phyloP scores from a whole-genome alignment of 2,888 invertebrate genomes.

The Chrysina gloriosa region DNA sequence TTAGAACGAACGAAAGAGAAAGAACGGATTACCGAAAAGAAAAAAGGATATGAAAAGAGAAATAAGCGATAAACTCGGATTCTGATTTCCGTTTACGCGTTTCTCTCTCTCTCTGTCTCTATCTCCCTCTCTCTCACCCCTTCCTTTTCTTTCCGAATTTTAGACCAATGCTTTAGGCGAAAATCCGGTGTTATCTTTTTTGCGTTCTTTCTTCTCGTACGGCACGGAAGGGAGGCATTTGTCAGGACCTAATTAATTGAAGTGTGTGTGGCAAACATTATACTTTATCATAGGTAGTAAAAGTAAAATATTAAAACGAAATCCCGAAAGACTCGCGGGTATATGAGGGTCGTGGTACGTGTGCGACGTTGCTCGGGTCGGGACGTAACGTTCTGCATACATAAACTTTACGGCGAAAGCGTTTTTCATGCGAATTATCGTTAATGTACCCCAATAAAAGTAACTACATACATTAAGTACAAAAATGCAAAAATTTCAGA shows the following conservation, averaged over 20 bases:
- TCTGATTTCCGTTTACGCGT: not conserved
- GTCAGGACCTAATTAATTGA: constrained; percentile 18
- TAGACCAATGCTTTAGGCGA: not conserved
- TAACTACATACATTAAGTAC: constrained; percentile 9
- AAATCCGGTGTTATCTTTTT: constrained; percentile 11
- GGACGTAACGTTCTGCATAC: not conserved
- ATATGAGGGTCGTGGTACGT: not conserved
- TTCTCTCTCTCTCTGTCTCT: not conserved
- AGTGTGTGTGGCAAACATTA: constrained; percentile 20
- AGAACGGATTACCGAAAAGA: not conserved
- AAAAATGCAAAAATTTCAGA: constrained; percentile 3
- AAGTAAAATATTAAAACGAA: constrained; percentile 25
- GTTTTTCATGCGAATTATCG: constrained; percentile 20
- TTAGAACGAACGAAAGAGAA: not conserved
- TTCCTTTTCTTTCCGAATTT: constrained; percentile 2
- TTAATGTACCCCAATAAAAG: constrained; percentile 1
- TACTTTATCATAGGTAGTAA: constrained; percentile 26
- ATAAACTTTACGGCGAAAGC: constrained; percentile 12
- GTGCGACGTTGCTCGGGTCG: not conserved
- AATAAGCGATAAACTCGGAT: constrained; percentile 11
- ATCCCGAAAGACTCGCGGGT: constrained; percentile 15
- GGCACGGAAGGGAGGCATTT: constrained; percentile 20
- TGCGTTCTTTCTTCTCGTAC: constrained; percentile 7
- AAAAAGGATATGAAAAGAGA: constrained; percentile 6
- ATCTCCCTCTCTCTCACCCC: not conserved